Percentiles rank a stretch among this genome's conserved stretches.
These are phyloP conservation scores for Ptychadena robeensis DNA, from an alignment of 2,797 vertebrate genomes.

Conservation along the genomic window DNA sequence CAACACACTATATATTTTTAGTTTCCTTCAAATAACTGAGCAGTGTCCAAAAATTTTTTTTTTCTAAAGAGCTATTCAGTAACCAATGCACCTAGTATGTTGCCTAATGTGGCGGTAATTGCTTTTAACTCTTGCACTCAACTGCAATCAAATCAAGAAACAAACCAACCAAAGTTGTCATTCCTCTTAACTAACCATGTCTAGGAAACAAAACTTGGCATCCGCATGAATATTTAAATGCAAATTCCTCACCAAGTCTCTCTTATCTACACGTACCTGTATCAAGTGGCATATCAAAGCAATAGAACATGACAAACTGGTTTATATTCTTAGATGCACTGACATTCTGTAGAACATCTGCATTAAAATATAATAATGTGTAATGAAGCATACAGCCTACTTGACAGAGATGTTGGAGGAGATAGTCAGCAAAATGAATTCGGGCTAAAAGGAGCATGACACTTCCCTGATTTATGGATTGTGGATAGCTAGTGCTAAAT, in stretches of 20 bases:
- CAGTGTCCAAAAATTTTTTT: neutral
- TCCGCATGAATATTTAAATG: conserved; percentile 56
- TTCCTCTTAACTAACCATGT: conserved; percentile 49
- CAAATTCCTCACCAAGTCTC: conserved; percentile 58
- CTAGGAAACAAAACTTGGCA: conserved; percentile 59
- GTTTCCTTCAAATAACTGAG: too few relatives aligned
- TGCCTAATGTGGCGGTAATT: conserved; percentile 1
- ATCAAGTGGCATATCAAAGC: conserved; percentile 64
- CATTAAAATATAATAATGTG: conserved; percentile 65
- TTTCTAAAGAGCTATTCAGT: neutral
- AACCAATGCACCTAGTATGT: neutral
- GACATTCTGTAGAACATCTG: conserved; percentile 63
- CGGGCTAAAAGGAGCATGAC: conserved; percentile 67
- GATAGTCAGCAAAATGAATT: conserved; percentile 66
- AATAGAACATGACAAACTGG: conserved; percentile 68
- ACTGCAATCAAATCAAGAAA: conserved; percentile 17
- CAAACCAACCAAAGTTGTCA: conserved; percentile 42
- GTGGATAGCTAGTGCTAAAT: conserved; percentile 45
- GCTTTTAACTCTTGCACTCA: conserved; percentile 27
- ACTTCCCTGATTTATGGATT: conserved; percentile 65
- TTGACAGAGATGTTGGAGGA: conserved; percentile 63
- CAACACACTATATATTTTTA: too few relatives aligned
- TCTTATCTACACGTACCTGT: conserved; percentile 62
- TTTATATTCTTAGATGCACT: conserved; percentile 60
- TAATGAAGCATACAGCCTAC: conserved; percentile 65